Percentiles rank a stretch among this genome's conserved stretches.
These are phyloP conservation scores for Drosophila equinoxialis DNA, from an alignment of 1,140 invertebrate genomes.

Conservation along the genomic window DNA sequence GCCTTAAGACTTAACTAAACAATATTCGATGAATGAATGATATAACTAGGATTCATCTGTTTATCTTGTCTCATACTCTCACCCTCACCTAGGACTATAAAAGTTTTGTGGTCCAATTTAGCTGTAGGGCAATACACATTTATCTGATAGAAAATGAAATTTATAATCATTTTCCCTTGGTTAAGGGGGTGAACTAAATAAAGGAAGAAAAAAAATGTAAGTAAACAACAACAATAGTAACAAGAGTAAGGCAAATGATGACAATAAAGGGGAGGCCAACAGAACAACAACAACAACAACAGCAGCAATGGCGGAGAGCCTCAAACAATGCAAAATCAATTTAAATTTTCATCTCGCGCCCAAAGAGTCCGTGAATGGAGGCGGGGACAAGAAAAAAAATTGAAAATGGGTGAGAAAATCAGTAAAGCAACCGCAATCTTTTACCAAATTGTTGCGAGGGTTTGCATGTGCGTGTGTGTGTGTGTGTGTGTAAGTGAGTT, in stretches of 20 bases:
- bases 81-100: neutral
- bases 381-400: neutral
- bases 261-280: conserved; percentile 20
- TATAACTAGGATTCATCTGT: neutral
- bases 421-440: conserved; percentile 80
- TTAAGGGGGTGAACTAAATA: conserved; percentile 6
- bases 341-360: conserved; percentile 76
- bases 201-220: conserved; percentile 16
- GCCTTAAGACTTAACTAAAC: too few relatives aligned
- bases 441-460: conserved; percentile 76
- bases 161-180: conserved; percentile 54
- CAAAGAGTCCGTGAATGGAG: conserved; percentile 19
- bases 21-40: neutral
- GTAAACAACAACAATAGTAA: conserved; percentile 2
- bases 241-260: conserved; percentile 28
- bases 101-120: conserved; percentile 18
- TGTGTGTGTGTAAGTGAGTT: conserved; percentile 1
- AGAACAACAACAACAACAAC: conserved; percentile 54
- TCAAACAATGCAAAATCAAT: conserved; percentile 81
- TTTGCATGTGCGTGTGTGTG: neutral
- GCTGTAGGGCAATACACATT: conserved; percentile 12
- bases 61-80: neutral
- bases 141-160: conserved; percentile 64
- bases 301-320: conserved; percentile 47
- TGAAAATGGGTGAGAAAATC: conserved; percentile 75